These are phyloP conservation scores for Drosophila rufa DNA, from an alignment of 1,140 invertebrate species.

Conservation along the genomic window DNA sequence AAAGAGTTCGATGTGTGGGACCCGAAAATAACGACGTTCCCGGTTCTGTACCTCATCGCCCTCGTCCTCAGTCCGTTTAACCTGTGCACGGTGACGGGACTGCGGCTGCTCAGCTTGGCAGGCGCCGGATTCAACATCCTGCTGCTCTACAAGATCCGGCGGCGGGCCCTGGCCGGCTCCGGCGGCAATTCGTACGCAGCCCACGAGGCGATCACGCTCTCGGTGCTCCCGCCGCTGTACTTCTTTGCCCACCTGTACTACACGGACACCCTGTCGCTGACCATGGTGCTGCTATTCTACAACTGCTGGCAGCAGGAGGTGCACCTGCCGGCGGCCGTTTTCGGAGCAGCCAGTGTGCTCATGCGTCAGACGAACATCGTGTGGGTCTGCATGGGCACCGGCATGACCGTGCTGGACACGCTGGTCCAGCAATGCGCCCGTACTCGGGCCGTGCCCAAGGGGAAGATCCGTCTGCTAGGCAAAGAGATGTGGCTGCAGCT, in stretches of 20 bases:
- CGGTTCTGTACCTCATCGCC: conserved; percentile 94
- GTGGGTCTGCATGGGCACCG: conserved; percentile 92
- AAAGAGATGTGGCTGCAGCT: conserved; percentile 59
- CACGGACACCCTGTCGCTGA: conserved; percentile 94
- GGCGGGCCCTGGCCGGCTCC: conserved; percentile 62
- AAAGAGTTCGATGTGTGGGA: conserved; percentile 95
- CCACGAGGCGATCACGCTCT: conserved; percentile 89
- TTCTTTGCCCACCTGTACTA: conserved; percentile 98
- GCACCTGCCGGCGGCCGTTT: conserved; percentile 86
- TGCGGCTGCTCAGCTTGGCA: conserved; percentile 91
- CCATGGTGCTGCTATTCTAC: conserved; percentile 91
- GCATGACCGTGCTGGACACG: conserved; percentile 84
- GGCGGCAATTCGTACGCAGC: conserved; percentile 80
- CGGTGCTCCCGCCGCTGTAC: conserved; percentile 94
- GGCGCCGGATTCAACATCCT: conserved; percentile 90
- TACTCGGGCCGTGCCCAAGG: not conserved
- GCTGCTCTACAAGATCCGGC: conserved; percentile 86
- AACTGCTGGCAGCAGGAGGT: conserved; percentile 86
- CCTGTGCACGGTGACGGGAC: conserved; percentile 89
- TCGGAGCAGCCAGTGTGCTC: conserved; percentile 89
- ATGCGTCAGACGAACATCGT: conserved; percentile 97
- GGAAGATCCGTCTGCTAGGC: conserved; percentile 30
- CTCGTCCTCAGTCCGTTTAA: conserved; percentile 87
- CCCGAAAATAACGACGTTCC: conserved; percentile 98
- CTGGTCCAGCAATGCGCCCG: conserved; percentile 68